phyloP scores from a whole-genome alignment of 2,888 invertebrate species.

The Chirona hameri region DNA sequence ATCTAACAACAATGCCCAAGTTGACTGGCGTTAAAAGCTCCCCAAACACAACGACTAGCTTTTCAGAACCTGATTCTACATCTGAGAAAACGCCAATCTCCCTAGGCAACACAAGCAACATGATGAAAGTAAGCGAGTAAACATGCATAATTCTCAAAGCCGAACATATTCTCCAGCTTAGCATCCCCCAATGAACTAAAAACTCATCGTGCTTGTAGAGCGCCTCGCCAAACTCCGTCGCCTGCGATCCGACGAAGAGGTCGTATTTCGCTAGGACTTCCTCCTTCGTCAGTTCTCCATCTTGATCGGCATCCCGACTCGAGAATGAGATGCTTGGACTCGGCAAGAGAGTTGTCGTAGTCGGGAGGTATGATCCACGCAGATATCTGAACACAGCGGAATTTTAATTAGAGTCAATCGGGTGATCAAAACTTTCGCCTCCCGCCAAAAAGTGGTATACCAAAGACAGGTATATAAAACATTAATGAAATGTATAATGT shows the following conservation, averaged over 20 bases:
- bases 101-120: neutral
- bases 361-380: slow-evolving; percentile 90
- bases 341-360: slow-evolving; percentile 96
- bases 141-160: neutral
- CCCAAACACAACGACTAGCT: neutral
- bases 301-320: slow-evolving; percentile 87
- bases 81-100: neutral
- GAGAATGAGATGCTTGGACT: slow-evolving; percentile 89
- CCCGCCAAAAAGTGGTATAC: too few relatives aligned
- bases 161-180: neutral
- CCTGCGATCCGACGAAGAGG: slow-evolving; percentile 96
- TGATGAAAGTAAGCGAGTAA: neutral
- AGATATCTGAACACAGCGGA: neutral
- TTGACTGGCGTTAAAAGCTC: neutral
- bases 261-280: slow-evolving; percentile 95
- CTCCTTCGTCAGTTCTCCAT: slow-evolving; percentile 79
- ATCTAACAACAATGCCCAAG: neutral
- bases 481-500: too few relatives aligned
- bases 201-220: slow-evolving; percentile 85
- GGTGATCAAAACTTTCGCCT: too few relatives aligned
- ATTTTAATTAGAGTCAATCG: too few relatives aligned
- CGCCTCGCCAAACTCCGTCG: slow-evolving; percentile 98
- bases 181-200: neutral
- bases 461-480: too few relatives aligned
- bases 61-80: neutral